Base-by-base conservation (phyloP, 2,888 invertebrate species). In the Stenodema calcarata region DNA sequence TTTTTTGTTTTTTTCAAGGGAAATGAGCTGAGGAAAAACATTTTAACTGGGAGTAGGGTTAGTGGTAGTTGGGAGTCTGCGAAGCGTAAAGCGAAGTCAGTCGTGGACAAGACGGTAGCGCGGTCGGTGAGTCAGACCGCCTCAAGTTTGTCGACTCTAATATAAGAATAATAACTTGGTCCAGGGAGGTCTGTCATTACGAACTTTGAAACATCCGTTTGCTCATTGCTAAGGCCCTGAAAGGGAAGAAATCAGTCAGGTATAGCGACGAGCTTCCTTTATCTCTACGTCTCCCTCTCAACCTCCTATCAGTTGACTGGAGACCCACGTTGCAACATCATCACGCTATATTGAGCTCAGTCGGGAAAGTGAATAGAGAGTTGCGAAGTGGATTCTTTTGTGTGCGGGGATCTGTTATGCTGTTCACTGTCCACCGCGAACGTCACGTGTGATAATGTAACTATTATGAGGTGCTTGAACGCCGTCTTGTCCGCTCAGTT, bases 361-460 rank as follows among this genome's bases (percentile, higher is more conserved):
- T 54, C 73, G 73, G 16, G 73, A 73, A 73, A 73, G 73, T 73
- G 73, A 73, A 73, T 73, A 30, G 41, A 73, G 62, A 62, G 62
- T 62, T 62, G 62, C 62, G 62, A 62, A 27, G 27, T 50, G 50
- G 62, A 11, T 18, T 62, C 62, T 62, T 62, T 62, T 62, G 62
- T 62, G 62, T n/a, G 2, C 23, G 18, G 23, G 62, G 23, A 23
- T 62, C 18, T 62, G 62, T 62, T 62, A 62, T 62, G 62, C 18
- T 62, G 23, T 11, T n/a, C 27, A 62, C 23, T n/a, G 50, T 50
- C 50, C 14, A 12, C 14, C 16, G 2, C 27, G 4, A 35, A 35
- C 35, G 35, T 35, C 18, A 18, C 18, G 62, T 62, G 62, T 27
- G 62, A 62, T 62, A 62, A 62, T 62, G 62, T 62, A 62, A 62